phyloP scores from a whole-genome alignment of 2,113 vertebrate species.

The Albula glossodonta region DNA sequence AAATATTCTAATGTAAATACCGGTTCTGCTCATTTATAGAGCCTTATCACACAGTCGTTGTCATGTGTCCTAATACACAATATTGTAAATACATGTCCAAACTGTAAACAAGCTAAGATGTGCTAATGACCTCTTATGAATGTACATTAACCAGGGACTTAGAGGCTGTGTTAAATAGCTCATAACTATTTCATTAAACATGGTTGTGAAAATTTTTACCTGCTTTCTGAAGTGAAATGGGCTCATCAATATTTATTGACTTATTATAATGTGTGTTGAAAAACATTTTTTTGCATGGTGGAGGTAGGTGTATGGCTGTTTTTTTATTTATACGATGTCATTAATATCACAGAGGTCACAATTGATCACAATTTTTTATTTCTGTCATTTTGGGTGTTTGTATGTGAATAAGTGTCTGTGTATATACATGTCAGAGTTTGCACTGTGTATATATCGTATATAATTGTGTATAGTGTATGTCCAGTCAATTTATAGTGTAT shows the following conservation, averaged over 20 bases:
- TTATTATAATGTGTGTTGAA: not conserved
- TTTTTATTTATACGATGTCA: not conserved
- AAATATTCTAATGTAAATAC: slow-evolving; percentile 10
- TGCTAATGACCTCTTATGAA: slow-evolving; percentile 46
- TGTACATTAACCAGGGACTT: slow-evolving; percentile 11
- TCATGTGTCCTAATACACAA: slow-evolving; percentile 49
- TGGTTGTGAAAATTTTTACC: slow-evolving; percentile 30
- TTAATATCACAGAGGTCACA: no score
- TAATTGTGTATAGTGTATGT: not conserved
- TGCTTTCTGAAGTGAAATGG: not conserved
- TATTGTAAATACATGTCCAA: slow-evolving; percentile 62
- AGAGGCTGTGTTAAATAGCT: slow-evolving; percentile 20
- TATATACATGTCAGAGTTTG: not conserved
- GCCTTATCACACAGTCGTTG: slow-evolving; percentile 57
- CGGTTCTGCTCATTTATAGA: slow-evolving; percentile 56
- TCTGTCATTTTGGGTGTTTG: not conserved
- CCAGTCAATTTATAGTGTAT: not conserved
- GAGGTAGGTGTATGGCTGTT: not conserved
- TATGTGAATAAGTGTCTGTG: not conserved
- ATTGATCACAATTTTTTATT: not conserved
- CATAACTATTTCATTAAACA: slow-evolving; percentile 27
- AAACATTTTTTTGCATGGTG: not conserved
- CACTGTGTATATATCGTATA: no score
- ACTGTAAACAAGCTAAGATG: slow-evolving; percentile 39
- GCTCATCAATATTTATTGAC: not conserved